Percentiles rank a stretch among this genome's conserved stretches.
These are phyloP conservation scores for Athrips mouffetella DNA, from an alignment of 2,888 invertebrate species.

Conservation along the genomic window DNA sequence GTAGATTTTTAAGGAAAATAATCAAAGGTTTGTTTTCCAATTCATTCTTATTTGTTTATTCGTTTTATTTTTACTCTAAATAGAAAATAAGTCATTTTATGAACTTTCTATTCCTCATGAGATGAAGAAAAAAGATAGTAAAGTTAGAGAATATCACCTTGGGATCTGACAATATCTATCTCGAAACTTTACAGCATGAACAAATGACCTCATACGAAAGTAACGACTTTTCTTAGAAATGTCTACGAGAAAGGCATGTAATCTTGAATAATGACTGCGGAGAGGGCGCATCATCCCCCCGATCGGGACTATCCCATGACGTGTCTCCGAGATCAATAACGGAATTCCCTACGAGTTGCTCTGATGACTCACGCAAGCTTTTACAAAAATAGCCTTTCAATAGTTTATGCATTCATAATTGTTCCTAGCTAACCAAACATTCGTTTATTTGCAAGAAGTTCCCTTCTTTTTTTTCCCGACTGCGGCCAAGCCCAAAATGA, in stretches of 20 bases:
- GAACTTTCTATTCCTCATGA: no score
- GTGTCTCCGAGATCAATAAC: conserved; percentile 45
- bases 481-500: no score
- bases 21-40: no score
- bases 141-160: no score
- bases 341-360: conserved; percentile 40
- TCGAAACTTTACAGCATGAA: background rate
- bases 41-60: no score
- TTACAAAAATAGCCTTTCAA: background rate
- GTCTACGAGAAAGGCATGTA: background rate
- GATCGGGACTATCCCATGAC: conserved; percentile 41
- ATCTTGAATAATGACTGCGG: conserved; percentile 12
- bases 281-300: conserved; percentile 29
- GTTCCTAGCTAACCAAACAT: background rate
- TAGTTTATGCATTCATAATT: background rate
- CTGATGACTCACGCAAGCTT: conserved; percentile 15
- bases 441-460: no score
- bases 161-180: background rate
- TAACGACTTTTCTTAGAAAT: background rate
- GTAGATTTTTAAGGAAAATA: no score
- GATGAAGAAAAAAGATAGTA: no score
- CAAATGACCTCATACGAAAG: background rate
- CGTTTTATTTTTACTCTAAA: no score
- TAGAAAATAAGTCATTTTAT: no score
- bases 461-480: no score